Conservation (phyloP, 2,113 vertebrate species). For the Nanorana parkeri region DNA sequence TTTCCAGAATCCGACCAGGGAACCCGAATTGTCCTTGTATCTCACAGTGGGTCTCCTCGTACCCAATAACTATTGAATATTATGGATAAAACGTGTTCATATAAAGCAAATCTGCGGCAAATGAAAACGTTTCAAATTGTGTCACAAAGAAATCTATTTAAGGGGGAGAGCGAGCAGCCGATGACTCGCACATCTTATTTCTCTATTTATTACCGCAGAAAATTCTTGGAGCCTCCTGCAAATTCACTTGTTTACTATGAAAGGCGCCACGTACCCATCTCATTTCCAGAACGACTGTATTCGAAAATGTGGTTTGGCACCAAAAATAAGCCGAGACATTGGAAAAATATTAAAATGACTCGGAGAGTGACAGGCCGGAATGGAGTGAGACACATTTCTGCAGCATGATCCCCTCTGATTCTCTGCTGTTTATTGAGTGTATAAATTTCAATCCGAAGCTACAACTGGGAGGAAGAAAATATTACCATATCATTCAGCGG, state of each 20-base stretch:
- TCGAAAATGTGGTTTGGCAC: conserved; percentile 80
- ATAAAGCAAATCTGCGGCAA: background rate
- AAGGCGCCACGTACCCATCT: conserved; percentile 61
- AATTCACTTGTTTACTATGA: conserved; percentile 62
- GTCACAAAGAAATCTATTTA: conserved; percentile 59
- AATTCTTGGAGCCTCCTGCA: conserved; percentile 65
- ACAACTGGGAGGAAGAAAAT: background rate
- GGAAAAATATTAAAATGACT: conserved; percentile 83
- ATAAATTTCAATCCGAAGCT: background rate
- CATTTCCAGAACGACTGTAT: conserved; percentile 71
- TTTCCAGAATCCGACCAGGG: background rate
- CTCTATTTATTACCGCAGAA: conserved; percentile 56
- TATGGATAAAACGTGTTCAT: conserved; percentile 9
- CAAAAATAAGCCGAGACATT: conserved; percentile 76
- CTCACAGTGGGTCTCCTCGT: background rate
- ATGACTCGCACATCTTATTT: conserved; percentile 59
- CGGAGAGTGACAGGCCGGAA: conserved; percentile 82
- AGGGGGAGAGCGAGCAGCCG: conserved; percentile 62
- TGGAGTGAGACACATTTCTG: conserved; percentile 78
- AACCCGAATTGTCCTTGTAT: background rate
- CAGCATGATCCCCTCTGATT: conserved; percentile 72
- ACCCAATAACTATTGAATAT: conserved; percentile 9
- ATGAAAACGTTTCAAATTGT: conserved; percentile 66
- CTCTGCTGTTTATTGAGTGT: background rate
- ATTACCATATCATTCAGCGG: conserved; percentile 8